phyloP scores from a whole-genome alignment of 2,888 invertebrate species.

The Strigamia maritima region DNA sequence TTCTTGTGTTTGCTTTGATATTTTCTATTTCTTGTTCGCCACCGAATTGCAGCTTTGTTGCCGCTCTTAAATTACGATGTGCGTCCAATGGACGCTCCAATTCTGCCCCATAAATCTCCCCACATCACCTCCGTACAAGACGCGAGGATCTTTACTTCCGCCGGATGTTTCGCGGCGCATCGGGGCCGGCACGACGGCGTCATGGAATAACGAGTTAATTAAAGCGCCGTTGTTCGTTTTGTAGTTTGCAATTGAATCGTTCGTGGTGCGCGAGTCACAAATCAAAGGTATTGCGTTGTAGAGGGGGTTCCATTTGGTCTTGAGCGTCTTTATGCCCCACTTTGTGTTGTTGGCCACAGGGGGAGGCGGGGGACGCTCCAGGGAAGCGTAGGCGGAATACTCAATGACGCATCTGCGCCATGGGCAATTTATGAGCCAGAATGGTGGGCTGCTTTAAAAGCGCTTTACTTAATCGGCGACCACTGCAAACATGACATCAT shows the following conservation, averaged over 20 bases:
- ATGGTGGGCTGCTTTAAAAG: constrained; percentile 26
- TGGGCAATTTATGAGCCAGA: constrained; percentile 23
- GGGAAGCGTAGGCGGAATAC: constrained; percentile 27
- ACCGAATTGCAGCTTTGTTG: constrained; percentile 29
- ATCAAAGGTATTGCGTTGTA: background rate
- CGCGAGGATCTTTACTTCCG: background rate
- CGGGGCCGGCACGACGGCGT: background rate
- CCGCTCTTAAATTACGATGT: constrained; percentile 29
- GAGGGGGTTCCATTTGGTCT: constrained; percentile 18
- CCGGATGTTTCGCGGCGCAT: background rate
- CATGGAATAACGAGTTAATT: background rate
- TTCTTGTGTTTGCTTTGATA: constrained; percentile 21
- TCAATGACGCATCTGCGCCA: constrained; percentile 27
- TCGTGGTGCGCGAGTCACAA: background rate
- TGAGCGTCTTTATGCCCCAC: constrained; percentile 29
- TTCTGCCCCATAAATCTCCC: constrained; percentile 31
- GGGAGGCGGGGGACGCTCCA: constrained; percentile 27
- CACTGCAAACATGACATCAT: constrained; percentile 29
- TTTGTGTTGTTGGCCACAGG: constrained; percentile 29
- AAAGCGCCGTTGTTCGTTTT: background rate
- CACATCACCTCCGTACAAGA: constrained; percentile 9
- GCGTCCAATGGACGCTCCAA: constrained; percentile 33
- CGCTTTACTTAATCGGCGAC: constrained; percentile 25
- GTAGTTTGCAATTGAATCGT: constrained; percentile 1
- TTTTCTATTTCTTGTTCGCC: constrained; percentile 29